A percentile compares a stretch with the other conserved stretches of the same genome.
These are phyloP conservation scores for Polyommatus icarus DNA, from an alignment of 2,888 invertebrate genomes.

Conservation along the genomic window DNA sequence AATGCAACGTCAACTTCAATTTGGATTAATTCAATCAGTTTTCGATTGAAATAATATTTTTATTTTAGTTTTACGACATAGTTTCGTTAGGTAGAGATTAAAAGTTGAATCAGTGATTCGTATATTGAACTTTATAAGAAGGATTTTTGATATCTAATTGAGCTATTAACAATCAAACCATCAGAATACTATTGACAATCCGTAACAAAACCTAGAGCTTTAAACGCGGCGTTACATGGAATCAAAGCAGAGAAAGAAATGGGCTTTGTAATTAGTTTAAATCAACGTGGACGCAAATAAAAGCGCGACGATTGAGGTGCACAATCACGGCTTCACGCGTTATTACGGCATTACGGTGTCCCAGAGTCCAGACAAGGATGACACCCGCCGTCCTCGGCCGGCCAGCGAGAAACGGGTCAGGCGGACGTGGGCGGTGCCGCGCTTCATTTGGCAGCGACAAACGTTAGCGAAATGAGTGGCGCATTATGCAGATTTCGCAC, in stretches of 20 bases:
- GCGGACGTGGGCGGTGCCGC: conserved; percentile 51
- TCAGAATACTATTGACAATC: background rate
- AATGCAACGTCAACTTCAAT: conserved; percentile 26
- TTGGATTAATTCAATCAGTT: conserved; percentile 36
- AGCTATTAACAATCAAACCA: background rate
- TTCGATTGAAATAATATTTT: conserved; percentile 32
- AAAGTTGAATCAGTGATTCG: background rate
- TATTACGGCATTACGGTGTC: conserved; percentile 51
- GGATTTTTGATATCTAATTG: background rate
- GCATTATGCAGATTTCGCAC: conserved; percentile 69
- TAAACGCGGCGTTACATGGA: background rate
- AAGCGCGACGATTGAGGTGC: conserved; percentile 38
- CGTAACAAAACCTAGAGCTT: background rate
- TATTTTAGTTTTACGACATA: background rate
- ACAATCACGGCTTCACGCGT: conserved; percentile 62
- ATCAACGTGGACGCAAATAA: conserved; percentile 48
- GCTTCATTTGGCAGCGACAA: conserved; percentile 73
- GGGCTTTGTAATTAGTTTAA: conserved; percentile 2
- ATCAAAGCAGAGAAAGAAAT: background rate
- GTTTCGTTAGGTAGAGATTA: background rate
- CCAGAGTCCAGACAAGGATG: conserved; percentile 35
- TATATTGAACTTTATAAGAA: background rate
- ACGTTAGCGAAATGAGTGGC: conserved; percentile 65
- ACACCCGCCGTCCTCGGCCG: conserved; percentile 36
- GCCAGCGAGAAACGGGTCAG: conserved; percentile 46